Conservation (phyloP, 35 echinoderm and acorn worm species). For the Amphiura filiformis region DNA sequence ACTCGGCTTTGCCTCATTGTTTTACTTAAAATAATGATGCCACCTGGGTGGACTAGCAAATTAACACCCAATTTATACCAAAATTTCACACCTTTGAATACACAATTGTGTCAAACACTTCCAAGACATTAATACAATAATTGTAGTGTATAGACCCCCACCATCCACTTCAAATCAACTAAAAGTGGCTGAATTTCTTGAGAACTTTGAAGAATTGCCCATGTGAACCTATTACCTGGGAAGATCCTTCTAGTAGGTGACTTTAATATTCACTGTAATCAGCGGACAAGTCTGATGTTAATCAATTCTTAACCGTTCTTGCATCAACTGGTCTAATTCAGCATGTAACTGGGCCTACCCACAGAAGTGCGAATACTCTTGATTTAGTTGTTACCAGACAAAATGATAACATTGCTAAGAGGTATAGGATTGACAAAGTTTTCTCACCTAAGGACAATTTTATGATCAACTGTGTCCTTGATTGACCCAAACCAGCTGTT, state of each 20-base stretch:
- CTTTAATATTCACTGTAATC: conserved; percentile 34
- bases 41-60: too few species aligned
- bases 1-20: too few species aligned
- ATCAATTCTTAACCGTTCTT: not conserved
- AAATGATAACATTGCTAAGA: not conserved
- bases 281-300: not conserved
- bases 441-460: not conserved
- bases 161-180: conserved; percentile 14
- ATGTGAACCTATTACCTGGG: not conserved
- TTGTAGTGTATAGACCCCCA: conserved; percentile 36
- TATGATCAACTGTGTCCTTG: not conserved
- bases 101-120: not conserved
- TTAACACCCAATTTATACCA: too few species aligned
- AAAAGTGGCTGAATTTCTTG: not conserved
- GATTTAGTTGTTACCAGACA: not conserved
- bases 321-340: not conserved
- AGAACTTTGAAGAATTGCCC: conserved; percentile 22
- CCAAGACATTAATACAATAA: not conserved
- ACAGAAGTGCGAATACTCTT: not conserved
- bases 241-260: conserved; percentile 33
- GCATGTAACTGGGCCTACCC: conserved; percentile 9
- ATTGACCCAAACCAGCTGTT: not conserved
- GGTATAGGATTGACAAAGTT: not conserved
- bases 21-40: too few species aligned
- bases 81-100: conserved; percentile 25